phyloP scores from a whole-genome alignment of 2,797 vertebrate species.

The Poeciliopsis turneri region DNA sequence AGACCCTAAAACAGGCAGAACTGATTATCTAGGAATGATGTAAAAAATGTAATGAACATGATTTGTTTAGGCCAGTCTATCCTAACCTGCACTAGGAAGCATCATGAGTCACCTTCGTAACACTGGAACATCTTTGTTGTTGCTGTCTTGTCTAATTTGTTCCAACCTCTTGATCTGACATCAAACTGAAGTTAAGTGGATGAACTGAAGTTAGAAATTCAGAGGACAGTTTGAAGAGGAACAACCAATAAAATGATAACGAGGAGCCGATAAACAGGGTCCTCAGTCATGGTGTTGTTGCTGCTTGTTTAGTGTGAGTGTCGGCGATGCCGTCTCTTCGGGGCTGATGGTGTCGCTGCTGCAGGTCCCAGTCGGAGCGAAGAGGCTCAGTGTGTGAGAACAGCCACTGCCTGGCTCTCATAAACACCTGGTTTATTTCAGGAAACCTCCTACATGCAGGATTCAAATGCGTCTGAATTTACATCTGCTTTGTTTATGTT shows the following conservation, averaged over 20 bases:
- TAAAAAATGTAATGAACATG: not conserved
- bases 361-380: conserved; percentile 38
- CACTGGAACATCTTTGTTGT: not conserved
- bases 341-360: conserved; percentile 58
- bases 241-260: conserved; percentile 53
- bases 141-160: not conserved
- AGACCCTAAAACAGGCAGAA: too few relatives aligned
- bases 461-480: conserved; percentile 10
- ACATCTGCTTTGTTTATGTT: not conserved
- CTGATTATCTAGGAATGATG: too few relatives aligned
- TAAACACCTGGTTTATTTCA: conserved; percentile 31
- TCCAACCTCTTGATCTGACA: conserved; percentile 2
- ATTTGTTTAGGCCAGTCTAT: too few relatives aligned
- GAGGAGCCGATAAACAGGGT: conserved; percentile 59
- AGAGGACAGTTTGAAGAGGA: conserved; percentile 19
- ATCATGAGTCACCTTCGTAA: not conserved
- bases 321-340: conserved; percentile 62
- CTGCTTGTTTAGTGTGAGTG: conserved; percentile 26
- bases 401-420: conserved; percentile 36
- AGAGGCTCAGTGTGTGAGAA: conserved; percentile 24
- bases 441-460: conserved; percentile 14
- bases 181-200: conserved; percentile 23
- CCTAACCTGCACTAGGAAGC: too few relatives aligned
- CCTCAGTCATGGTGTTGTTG: conserved; percentile 45
- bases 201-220: conserved; percentile 1